These are phyloP conservation scores for Sminthurinus aureus DNA, from an alignment of 2,888 invertebrate genomes.

Conservation along the genomic window DNA sequence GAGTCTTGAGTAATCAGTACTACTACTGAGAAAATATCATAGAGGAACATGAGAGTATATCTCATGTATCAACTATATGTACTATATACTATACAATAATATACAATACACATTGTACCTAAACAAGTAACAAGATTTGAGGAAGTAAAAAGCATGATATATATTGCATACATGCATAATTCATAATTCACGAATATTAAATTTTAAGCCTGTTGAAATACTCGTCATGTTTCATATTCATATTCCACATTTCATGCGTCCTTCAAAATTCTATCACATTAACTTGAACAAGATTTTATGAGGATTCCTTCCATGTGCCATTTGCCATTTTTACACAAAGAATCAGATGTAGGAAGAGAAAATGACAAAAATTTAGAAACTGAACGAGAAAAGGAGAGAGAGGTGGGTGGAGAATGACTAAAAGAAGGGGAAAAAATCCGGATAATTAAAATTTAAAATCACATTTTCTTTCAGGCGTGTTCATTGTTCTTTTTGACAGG, in stretches of 20 bases:
- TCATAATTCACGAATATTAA: background rate
- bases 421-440: background rate
- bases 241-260: background rate
- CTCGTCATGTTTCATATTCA: background rate
- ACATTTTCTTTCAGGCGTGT: no score
- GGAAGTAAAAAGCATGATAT: background rate
- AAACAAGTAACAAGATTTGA: background rate
- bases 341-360: background rate
- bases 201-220: background rate
- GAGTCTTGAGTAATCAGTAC: no score
- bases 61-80: no score
- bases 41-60: no score
- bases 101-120: background rate
- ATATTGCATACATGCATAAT: background rate
- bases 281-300: background rate
- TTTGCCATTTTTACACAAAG: no score
- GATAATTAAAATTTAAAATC: no score
- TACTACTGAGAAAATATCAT: no score
- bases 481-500: no score
- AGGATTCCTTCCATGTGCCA: no score
- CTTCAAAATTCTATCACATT: background rate
- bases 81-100: no score
- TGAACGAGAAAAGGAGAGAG: constrained; percentile 2
- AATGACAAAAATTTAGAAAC: background rate
- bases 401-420: constrained; percentile 3